Percentiles rank a stretch among this genome's conserved stretches.
Conservation (phyloP, 1,140 invertebrate genomes). For the Ostrea edulis region DNA sequence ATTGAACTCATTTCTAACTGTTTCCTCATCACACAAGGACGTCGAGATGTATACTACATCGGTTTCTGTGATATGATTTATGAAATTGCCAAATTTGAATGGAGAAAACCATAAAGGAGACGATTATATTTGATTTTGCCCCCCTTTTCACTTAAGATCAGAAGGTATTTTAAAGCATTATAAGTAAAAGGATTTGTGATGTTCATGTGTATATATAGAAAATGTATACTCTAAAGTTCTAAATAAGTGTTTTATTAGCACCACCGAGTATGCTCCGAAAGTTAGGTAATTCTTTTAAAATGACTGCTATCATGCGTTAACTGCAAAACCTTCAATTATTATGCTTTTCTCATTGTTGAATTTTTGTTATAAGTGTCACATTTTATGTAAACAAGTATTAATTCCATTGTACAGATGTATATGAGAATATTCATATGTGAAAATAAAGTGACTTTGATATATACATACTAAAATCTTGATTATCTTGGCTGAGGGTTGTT, state of each 20-base stretch:
- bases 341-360: not conserved
- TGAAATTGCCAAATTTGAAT: constrained; percentile 75
- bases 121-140: not conserved
- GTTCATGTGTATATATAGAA: not conserved
- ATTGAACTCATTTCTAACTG: constrained; percentile 72
- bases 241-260: not conserved
- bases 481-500: too few relatives aligned
- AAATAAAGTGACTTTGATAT: constrained; percentile 6
- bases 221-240: not conserved
- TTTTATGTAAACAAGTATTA: not conserved
- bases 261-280: not conserved
- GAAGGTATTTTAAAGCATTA: constrained; percentile 3
- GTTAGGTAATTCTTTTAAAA: not conserved
- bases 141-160: not conserved
- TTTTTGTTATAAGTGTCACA: constrained; percentile 18
- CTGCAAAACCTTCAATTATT: not conserved
- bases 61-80: constrained; percentile 78
- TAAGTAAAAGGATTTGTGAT: constrained; percentile 1
- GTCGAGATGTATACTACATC: constrained; percentile 77
- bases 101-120: constrained; percentile 69
- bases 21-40: constrained; percentile 76
- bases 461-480: too few relatives aligned
- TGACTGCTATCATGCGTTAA: not conserved
- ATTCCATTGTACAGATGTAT: constrained; percentile 27
- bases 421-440: constrained; percentile 16